phyloP scores from a whole-genome alignment of 2,113 vertebrate genomes.

The Trematocara nigrifrons region DNA sequence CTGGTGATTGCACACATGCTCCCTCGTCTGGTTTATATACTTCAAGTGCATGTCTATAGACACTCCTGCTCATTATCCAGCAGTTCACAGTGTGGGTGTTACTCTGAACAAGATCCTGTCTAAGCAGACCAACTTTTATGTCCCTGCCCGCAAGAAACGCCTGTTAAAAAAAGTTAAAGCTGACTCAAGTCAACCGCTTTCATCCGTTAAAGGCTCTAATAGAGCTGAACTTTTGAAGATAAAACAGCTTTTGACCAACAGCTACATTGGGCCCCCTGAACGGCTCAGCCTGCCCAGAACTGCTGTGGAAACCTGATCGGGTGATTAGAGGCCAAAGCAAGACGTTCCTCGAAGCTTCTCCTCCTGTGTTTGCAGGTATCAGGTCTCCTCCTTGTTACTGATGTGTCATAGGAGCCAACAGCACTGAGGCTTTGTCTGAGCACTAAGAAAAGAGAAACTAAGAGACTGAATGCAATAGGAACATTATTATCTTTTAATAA shows the following conservation, averaged over 20 bases:
- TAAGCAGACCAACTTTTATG: neutral
- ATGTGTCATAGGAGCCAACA: neutral
- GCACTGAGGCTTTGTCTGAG: neutral
- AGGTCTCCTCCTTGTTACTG: neutral
- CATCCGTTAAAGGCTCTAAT: neutral
- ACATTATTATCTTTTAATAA: neutral
- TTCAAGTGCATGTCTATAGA: neutral
- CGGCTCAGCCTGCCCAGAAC: neutral
- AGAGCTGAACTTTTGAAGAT: neutral
- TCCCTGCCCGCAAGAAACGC: neutral
- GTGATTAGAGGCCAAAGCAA: neutral
- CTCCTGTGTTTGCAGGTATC: neutral
- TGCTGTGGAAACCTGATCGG: neutral
- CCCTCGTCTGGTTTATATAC: neutral
- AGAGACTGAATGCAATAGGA: neutral
- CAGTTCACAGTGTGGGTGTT: neutral
- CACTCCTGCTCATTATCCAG: neutral
- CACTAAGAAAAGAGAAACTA: neutral
- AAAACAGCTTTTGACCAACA: neutral
- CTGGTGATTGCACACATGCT: neutral
- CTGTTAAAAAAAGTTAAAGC: neutral
- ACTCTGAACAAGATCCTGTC: conserved; percentile 4
- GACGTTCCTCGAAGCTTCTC: neutral
- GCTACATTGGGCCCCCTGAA: neutral
- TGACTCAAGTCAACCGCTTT: neutral